Evolutionary conservation across 2,888 invertebrate genomes (phyloP).

Genomic region (Laspeyria flexula): DNA sequence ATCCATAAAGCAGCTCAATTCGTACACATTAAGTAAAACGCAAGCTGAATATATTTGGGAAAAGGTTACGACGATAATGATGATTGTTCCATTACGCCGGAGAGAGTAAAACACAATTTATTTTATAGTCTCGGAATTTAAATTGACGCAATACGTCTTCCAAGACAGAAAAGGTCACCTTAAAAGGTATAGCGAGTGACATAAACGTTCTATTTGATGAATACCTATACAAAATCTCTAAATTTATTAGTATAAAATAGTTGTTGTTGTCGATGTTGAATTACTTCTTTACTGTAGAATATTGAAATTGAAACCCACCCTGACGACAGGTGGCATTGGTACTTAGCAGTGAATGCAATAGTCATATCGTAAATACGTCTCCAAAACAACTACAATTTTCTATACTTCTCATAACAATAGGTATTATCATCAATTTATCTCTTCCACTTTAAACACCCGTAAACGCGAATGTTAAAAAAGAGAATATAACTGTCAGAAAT

Average conservation of each 20-base stretch:
- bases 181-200: background rate
- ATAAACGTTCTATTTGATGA: background rate
- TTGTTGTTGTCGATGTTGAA: no score
- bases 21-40: background rate
- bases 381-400: no score
- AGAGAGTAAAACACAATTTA: constrained; percentile 8
- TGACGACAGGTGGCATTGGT: no score
- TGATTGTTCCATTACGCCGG: constrained; percentile 1
- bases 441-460: background rate
- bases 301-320: no score
- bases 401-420: no score
- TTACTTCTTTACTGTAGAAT: no score
- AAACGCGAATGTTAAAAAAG: constrained; percentile 8
- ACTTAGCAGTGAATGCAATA: no score
- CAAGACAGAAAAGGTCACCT: constrained; percentile 6
- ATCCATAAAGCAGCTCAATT: background rate
- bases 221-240: no score
- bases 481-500: constrained; percentile 13
- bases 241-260: no score
- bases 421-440: no score
- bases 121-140: constrained; percentile 4
- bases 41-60: background rate
- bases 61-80: constrained; percentile 1
- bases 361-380: no score
- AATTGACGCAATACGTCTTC: constrained; percentile 2